phyloP scores from a whole-genome alignment of 1,140 invertebrate genomes.

The Notospermus geniculatus region DNA sequence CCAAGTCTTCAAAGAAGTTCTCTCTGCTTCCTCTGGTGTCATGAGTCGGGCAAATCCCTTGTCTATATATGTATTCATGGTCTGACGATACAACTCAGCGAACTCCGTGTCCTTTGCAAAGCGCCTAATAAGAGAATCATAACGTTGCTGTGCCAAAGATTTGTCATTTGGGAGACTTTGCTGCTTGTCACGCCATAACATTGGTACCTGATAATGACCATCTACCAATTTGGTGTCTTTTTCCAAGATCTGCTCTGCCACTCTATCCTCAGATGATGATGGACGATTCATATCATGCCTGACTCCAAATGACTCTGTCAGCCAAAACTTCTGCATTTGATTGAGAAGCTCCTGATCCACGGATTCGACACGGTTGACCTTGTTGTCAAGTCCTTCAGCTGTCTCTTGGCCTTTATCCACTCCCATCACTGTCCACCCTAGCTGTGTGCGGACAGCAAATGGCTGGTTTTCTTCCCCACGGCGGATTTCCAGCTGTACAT shows the following conservation, averaged over 20 bases:
- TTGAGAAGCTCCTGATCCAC: too few relatives aligned
- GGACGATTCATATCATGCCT: neutral
- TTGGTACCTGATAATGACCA: neutral
- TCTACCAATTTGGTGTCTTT: neutral
- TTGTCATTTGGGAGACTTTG: neutral
- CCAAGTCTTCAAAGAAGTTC: neutral
- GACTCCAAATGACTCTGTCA: too few relatives aligned
- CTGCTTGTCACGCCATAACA: neutral
- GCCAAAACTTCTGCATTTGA: too few relatives aligned
- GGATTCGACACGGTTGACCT: too few relatives aligned
- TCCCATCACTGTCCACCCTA: too few relatives aligned
- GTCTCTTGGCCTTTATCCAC: too few relatives aligned
- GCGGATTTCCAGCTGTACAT: too few relatives aligned
- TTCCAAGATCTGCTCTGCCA: neutral
- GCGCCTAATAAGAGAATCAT: neutral
- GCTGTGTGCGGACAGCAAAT: too few relatives aligned
- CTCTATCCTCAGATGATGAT: neutral
- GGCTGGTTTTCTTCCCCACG: too few relatives aligned
- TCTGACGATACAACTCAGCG: neutral
- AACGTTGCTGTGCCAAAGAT: neutral
- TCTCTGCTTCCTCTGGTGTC: neutral
- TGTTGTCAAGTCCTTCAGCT: too few relatives aligned
- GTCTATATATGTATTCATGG: neutral
- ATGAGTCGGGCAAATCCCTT: conserved; percentile 12
- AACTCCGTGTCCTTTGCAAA: neutral